Base-by-base conservation (phyloP, 2,888 invertebrate genomes). In the Ametastegia equiseti region DNA sequence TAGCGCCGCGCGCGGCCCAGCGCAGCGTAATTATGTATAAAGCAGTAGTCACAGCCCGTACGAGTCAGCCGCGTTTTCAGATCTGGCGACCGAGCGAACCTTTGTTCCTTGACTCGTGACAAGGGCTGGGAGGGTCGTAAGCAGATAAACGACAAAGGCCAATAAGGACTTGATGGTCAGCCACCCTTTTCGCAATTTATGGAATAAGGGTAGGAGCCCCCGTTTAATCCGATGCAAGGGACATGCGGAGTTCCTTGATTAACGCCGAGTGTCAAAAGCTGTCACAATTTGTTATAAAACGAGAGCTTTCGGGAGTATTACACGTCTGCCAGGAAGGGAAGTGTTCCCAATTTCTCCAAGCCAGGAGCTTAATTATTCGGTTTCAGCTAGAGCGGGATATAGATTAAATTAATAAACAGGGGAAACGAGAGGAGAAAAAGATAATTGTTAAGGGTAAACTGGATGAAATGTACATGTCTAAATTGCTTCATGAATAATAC, bases 81-180 rank as follows among this genome's bases (percentile, higher is more conserved):
- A n/a, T n/a, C n/a, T n/a, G n/a, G n/a, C n/a, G n/a, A n/a, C n/a
- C n/a, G n/a, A n/a, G 54, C 75, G 50, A 54, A 36, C 27, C 60
- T 75, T 75, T 60, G 78, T 60, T 60, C 39, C 4, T 15, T 27
- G 60, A 78, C 23, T 57, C 60, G 60, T 39, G 78, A 78, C 42
- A 42, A 63, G 78, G 60, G 23, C 60, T 42, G 60, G 60, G 60
- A 63, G 78, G 78, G 78, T 78, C 60, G 78, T 60, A 78, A 78
- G 78, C 60, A 78, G 78, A 78, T 78, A 78, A 78, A 78, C 78
- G 78, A 78, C 78, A 63, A 78, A 78, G 33, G 42, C 19, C 63
- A 57, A 63, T 78, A 78, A 75, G 78, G 63, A 63, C 39, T 57
- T 42, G 78, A 78, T 63, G 75, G 42, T 78, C 78, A 47, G 78